A percentile compares a stretch with the other conserved stretches of the same genome.
Conservation (phyloP, 2,113 vertebrate genomes). For the Picathartes gymnocephalus region DNA sequence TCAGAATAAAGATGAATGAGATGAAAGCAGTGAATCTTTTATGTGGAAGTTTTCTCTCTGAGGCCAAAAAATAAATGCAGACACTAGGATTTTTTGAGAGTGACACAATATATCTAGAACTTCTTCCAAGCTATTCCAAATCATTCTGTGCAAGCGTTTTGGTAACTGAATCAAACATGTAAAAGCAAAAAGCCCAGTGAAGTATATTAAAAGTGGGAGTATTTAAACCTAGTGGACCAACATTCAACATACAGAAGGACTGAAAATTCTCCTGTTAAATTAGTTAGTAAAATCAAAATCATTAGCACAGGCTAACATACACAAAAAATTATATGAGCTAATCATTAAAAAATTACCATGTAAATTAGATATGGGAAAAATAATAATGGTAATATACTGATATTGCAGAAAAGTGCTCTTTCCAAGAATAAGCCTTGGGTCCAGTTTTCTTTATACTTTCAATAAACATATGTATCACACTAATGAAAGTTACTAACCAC, state of each 20-base stretch:
- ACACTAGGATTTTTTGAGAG: not conserved
- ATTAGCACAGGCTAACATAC: not conserved
- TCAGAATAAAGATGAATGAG: not conserved
- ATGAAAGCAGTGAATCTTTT: not conserved
- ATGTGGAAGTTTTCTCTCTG: not conserved
- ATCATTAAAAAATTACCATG: constrained; percentile 12
- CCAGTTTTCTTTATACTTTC: not conserved
- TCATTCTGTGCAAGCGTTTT: not conserved
- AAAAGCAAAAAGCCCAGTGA: constrained; percentile 28
- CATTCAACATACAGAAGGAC: not conserved
- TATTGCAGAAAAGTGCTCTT: not conserved
- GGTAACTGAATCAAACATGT: constrained; percentile 12
- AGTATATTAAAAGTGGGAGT: not conserved
- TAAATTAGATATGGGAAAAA: not conserved
- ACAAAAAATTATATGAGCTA: constrained; percentile 42
- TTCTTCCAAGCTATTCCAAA: constrained; percentile 30
- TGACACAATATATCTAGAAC: not conserved
- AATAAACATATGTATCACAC: not conserved
- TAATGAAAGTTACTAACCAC: not conserved
- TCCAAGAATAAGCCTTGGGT: not conserved
- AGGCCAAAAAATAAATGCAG: not conserved
- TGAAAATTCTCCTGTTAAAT: constrained; percentile 36
- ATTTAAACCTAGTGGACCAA: not conserved
- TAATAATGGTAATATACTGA: not conserved
- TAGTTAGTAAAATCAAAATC: constrained; percentile 27